Conservation (phyloP, 2,797 vertebrate species). For the Ctenopoma multispine region DNA sequence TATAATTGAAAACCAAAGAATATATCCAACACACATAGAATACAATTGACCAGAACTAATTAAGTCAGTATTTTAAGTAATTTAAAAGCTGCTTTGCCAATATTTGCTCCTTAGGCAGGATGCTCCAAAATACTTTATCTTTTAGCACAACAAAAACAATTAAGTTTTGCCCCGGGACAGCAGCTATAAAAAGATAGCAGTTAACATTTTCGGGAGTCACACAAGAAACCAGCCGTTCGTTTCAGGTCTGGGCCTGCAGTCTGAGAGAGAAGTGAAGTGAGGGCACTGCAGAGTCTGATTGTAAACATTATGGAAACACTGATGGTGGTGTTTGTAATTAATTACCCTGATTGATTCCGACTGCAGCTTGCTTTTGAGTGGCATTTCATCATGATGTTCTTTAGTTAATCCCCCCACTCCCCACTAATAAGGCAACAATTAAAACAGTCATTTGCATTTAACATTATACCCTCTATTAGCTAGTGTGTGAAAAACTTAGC, state of each 20-base stretch:
- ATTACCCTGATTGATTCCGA: slow-evolving; percentile 79
- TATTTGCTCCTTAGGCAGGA: slow-evolving; percentile 42
- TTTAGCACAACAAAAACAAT: slow-evolving; percentile 61
- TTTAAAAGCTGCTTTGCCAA: slow-evolving; percentile 47
- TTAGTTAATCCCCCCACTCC: slow-evolving; percentile 76
- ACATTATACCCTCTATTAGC: slow-evolving; percentile 77
- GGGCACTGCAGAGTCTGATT: slow-evolving; percentile 45
- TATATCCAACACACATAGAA: slow-evolving; percentile 34
- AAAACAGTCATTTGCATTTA: slow-evolving; percentile 81
- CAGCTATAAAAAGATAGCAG: slow-evolving; percentile 43
- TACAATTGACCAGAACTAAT: slow-evolving; percentile 65
- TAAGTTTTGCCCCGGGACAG: slow-evolving; percentile 62
- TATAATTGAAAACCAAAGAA: slow-evolving; percentile 62
- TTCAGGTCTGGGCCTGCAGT: slow-evolving; percentile 25
- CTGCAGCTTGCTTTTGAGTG: slow-evolving; percentile 73
- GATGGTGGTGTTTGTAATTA: slow-evolving; percentile 73
- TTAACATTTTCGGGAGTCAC: slow-evolving; percentile 16
- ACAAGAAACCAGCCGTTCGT: slow-evolving; percentile 9
- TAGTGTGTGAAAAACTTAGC: slow-evolving; percentile 37
- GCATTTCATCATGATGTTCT: slow-evolving; percentile 82
- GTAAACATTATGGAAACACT: slow-evolving; percentile 74
- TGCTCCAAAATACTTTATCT: slow-evolving; percentile 55
- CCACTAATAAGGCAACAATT: slow-evolving; percentile 78
- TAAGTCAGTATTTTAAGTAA: slow-evolving; percentile 56
- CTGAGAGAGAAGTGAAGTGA: slow-evolving; percentile 38